Base-by-base conservation (phyloP, 2,113 vertebrate genomes). In the Riparia riparia region DNA sequence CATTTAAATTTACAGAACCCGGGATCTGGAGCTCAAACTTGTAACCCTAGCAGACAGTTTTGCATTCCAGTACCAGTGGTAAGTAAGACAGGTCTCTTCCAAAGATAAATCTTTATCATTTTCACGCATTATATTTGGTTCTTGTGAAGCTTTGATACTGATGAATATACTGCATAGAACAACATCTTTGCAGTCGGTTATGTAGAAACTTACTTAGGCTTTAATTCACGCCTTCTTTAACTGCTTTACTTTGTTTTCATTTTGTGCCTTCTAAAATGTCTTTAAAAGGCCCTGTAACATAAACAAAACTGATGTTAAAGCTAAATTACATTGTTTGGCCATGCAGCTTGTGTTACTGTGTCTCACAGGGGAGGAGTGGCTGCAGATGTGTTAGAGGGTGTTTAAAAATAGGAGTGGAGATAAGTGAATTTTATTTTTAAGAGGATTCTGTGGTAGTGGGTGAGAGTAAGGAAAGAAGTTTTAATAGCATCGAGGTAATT, bases 41-140 rank as follows among this genome's bases (percentile, higher is more conserved):
- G 20, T 71, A 34, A 49, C 37, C 29, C 12, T 83, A 77, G 61
- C 26, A 66, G 65, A 64, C 57, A 37, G 49, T 39, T 18, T 87
- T 82, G 44, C 50, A 28, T 92, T 90, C 41, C 45, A 57, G 31
- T 93, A 64, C 90, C 17, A 89, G 92, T 94, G 90, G 95, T 97
- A 86, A 95, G 95, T 84, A 95, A 78, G 56, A 83, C 39, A 45
- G n/a, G 12, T 74, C 12, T 88, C 26, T 94, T 88, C 19, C 14
- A 73, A 81, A 69, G 58, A 31, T 20, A 93, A 29, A 17, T 53
- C 17, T 77, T 81, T 37, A 45, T 63, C 6, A 19, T 78, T 61
- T 81, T 78, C 3, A 3, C 10, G 3, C 10, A 17, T 14, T 81
- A 2, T 78, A 6, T 56, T 70, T 80, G 41, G 6, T 69, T 90